Base-by-base conservation (phyloP, 2,888 invertebrate genomes). In the Lymantria monacha region DNA sequence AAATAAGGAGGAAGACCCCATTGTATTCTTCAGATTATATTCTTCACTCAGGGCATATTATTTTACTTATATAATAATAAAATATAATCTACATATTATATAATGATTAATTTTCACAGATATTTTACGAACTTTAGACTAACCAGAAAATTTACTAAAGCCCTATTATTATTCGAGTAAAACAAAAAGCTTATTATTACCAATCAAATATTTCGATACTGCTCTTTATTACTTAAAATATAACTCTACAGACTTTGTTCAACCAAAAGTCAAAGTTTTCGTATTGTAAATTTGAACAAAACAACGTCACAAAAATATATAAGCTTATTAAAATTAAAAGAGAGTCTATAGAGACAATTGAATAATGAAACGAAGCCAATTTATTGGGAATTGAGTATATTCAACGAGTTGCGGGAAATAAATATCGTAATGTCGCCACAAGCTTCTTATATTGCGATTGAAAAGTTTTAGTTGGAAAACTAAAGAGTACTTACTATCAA, bases 381-480 rank as follows among this genome's bases (percentile, higher is more conserved):
- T 77, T 74, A 74, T 70, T 73, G 78, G 74, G 66, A 79, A 81
- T 76, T 72, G 72, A 71, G 63, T 70, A 68, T 64, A 62, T 52
- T 63, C 68, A 55, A 64, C 57, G 60, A 59, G 51, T 57, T 65
- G 81, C 69, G 76, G 83, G 82, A 84, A 87, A 85, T 87, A 87
- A 85, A 86, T 85, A 85, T 81, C 70, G 70, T 60, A 70, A 69
- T 65, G 76, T 75, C 71, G 64, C 80, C 83, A 67, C 83, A 87
- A 88, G 86, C 87, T 84, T 83, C 88, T 88, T 88, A 87, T 78
- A 83, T 76, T 63, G 40, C 83, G 78, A 86, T 86, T 84, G 87
- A 79, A 88, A 86, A 87, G 81, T 86, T 84, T 67, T 69, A 71
- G 70, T 59, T 74, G 75, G 74, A 69, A 73, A 83, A 85, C 82